Evolutionary conservation across 2,888 invertebrate species (phyloP).

Genomic region (Limenitis camilla): DNA sequence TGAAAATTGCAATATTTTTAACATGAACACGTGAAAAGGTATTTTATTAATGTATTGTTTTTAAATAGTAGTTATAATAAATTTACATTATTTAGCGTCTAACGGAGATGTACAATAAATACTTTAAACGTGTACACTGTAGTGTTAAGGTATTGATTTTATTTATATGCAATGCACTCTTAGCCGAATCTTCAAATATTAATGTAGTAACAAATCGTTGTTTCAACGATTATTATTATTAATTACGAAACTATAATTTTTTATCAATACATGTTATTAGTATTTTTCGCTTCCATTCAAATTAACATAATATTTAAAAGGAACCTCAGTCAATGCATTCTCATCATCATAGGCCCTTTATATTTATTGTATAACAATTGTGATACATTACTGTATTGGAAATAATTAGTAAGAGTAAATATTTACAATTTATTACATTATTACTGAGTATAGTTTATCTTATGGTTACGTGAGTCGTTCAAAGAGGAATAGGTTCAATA

Average conservation of each 20-base stretch:
- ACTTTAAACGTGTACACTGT: neutral
- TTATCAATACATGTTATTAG: neutral
- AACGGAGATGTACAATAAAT: constrained; percentile 14
- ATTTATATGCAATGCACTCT: too few relatives aligned
- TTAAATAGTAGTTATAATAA: constrained; percentile 18
- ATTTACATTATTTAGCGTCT: constrained; percentile 16
- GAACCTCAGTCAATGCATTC: too few relatives aligned
- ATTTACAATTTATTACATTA: constrained; percentile 65
- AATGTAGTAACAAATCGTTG: too few relatives aligned
- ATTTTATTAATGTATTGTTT: constrained; percentile 36
- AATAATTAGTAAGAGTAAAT: constrained; percentile 27
- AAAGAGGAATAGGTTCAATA: constrained; percentile 39
- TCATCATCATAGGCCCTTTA: neutral
- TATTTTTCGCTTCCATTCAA: neutral
- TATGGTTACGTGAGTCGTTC: constrained; percentile 42
- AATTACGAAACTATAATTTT: neutral
- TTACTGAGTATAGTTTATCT: constrained; percentile 36
- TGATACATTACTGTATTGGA: constrained; percentile 13
- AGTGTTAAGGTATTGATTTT: too few relatives aligned
- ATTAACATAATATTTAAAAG: too few relatives aligned
- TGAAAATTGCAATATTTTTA: constrained; percentile 44
- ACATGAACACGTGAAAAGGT: constrained; percentile 54
- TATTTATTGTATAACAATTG: constrained; percentile 10
- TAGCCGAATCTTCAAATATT: too few relatives aligned
- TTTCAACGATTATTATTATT: neutral